Percentiles rank a stretch among this genome's conserved stretches.
phyloP scores from a whole-genome alignment of 2,888 invertebrate genomes.

The Trilocha varians region DNA sequence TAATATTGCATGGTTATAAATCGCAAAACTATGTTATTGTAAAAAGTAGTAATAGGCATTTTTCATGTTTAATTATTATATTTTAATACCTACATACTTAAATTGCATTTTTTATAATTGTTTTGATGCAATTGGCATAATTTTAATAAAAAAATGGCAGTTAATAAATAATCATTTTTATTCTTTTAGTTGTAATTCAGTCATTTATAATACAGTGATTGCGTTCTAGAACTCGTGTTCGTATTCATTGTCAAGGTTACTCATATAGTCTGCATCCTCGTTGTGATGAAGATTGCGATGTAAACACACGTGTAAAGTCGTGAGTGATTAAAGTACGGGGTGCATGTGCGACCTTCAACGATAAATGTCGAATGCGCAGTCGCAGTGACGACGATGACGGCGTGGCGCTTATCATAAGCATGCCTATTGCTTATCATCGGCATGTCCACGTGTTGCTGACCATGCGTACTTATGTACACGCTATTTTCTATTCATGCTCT shows the following conservation, averaged over 20 bases:
- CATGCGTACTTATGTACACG: not conserved
- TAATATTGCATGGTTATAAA: no score
- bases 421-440: slow-evolving; percentile 18
- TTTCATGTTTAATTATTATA: no score
- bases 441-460: slow-evolving; percentile 33
- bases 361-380: slow-evolving; percentile 16
- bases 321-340: slow-evolving; percentile 25
- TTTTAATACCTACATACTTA: no score
- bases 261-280: not conserved
- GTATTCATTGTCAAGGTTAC: not conserved
- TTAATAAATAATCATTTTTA: no score
- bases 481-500: no score
- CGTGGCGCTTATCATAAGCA: slow-evolving; percentile 46
- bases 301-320: slow-evolving; percentile 48
- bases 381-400: slow-evolving; percentile 7
- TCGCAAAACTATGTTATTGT: no score
- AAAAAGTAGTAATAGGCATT: no score
- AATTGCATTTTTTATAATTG: no score
- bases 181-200: no score
- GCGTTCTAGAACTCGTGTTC: not conserved
- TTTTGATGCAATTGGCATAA: not conserved
- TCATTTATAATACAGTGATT: not conserved
- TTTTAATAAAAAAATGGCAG: no score
- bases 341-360: slow-evolving; percentile 46
- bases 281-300: not conserved